These are phyloP conservation scores for Pelosia muscerda DNA, from an alignment of 2,888 invertebrate species.

Conservation along the genomic window DNA sequence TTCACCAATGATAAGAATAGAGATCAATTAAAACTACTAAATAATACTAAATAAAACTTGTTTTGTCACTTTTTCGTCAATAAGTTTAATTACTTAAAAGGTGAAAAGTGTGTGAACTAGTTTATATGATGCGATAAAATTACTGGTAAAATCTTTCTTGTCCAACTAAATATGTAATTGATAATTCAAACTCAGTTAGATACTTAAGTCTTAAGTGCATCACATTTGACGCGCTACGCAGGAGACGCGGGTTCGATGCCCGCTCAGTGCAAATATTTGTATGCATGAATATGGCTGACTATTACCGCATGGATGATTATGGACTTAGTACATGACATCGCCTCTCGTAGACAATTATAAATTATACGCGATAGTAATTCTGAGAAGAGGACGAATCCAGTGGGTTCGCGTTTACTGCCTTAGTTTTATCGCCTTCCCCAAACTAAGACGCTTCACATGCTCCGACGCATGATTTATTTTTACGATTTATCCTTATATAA, in stretches of 20 bases:
- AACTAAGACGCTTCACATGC: conserved; percentile 24
- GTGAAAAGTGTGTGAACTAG: background rate
- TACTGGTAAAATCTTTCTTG: conserved; percentile 8
- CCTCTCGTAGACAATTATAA: conserved; percentile 55
- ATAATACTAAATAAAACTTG: no score
- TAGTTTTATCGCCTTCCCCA: conserved; percentile 52
- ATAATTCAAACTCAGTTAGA: no score
- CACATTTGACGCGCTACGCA: no score
- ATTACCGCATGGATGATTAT: no score
- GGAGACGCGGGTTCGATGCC: no score
- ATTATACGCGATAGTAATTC: conserved; percentile 55
- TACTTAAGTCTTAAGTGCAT: no score
- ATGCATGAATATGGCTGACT: no score
- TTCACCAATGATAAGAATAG: background rate
- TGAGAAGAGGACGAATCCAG: conserved; percentile 58
- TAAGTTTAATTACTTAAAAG: background rate
- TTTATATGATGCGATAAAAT: background rate
- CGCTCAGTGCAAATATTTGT: no score
- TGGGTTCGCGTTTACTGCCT: conserved; percentile 51
- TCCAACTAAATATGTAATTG: no score
- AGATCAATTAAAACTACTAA: background rate
- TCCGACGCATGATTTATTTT: conserved; percentile 56
- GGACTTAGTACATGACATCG: conserved; percentile 33
- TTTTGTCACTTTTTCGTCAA: background rate
- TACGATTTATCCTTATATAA: conserved; percentile 43